Percentiles rank a stretch among this genome's conserved stretches.
These are phyloP conservation scores for Ramphastos sulfuratus DNA, from an alignment of 2,113 vertebrate species.

Conservation along the genomic window DNA sequence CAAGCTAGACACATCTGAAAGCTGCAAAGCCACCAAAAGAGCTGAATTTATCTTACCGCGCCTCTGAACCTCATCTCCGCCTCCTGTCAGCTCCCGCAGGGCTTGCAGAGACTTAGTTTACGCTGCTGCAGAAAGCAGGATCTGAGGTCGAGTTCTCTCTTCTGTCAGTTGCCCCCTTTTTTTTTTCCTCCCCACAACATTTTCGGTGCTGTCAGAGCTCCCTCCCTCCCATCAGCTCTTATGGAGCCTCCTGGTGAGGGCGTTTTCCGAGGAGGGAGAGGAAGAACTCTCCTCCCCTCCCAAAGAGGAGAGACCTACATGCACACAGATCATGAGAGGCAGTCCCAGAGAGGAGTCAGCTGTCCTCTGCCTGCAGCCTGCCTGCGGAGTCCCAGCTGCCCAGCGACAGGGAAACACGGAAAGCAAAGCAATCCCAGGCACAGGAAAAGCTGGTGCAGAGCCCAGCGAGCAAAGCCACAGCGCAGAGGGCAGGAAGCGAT, in stretches of 20 bases:
- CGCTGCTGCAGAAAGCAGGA: conserved; percentile 22
- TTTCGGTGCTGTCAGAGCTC: conserved; percentile 35
- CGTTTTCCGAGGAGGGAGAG: conserved; percentile 4
- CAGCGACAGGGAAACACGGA: conserved; percentile 12
- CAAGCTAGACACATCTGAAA: background rate
- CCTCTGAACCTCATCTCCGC: conserved; percentile 71
- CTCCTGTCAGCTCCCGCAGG: conserved; percentile 1
- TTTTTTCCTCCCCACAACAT: conserved; percentile 33
- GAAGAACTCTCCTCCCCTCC: conserved; percentile 32
- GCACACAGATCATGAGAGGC: background rate
- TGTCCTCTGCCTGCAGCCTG: conserved; percentile 4
- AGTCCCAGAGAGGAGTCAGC: background rate
- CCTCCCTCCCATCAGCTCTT: conserved; percentile 68
- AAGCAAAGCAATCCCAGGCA: conserved; percentile 30
- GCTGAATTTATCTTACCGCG: conserved; percentile 46
- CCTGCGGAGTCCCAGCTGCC: background rate
- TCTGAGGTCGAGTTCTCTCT: conserved; percentile 45
- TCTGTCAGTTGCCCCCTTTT: conserved; percentile 45
- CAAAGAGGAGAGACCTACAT: background rate
- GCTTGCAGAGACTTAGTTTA: background rate
- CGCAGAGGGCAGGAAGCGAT: background rate
- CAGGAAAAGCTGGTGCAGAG: conserved; percentile 45
- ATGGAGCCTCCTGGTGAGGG: conserved; percentile 48
- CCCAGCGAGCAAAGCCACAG: conserved; percentile 22
- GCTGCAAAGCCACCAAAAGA: background rate